Conservation (phyloP, 2,113 vertebrate species). For the Oxygymnocypris stewartii region DNA sequence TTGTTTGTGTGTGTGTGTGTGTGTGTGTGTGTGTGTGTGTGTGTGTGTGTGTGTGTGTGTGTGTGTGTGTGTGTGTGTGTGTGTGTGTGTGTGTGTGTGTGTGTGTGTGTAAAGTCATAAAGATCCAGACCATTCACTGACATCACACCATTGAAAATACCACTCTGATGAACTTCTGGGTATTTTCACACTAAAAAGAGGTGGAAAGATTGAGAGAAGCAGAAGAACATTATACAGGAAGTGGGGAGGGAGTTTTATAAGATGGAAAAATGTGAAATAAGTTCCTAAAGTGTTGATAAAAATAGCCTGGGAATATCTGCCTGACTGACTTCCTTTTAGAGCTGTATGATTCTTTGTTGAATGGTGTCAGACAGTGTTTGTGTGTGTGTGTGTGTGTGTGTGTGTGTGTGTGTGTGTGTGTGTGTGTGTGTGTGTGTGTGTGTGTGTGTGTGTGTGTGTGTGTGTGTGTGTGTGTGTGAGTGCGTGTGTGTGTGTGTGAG, state of each 20-base stretch:
- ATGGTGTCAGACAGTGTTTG: conserved; percentile 29
- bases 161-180: background rate
- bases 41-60: too few relatives aligned
- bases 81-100: background rate
- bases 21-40: too few relatives aligned
- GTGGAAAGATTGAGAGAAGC: background rate
- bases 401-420: conserved; percentile 17
- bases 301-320: conserved; percentile 35
- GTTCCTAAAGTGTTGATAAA: conserved; percentile 24
- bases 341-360: conserved; percentile 39
- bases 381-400: conserved; percentile 19
- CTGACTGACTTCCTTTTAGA: conserved; percentile 17
- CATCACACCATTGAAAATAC: conserved; percentile 18
- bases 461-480: too few relatives aligned
- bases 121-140: conserved; percentile 8
- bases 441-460: too few relatives aligned
- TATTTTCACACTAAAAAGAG: background rate
- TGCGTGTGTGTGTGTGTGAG: too few relatives aligned
- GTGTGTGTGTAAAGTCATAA: background rate
- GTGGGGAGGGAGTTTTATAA: background rate
- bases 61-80: too few relatives aligned
- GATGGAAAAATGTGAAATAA: conserved; percentile 8
- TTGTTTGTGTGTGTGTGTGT: too few relatives aligned
- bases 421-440: too few relatives aligned
- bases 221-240: background rate